phyloP scores from a whole-genome alignment of 2,797 vertebrate species.

The Pangasius mekongensis region DNA sequence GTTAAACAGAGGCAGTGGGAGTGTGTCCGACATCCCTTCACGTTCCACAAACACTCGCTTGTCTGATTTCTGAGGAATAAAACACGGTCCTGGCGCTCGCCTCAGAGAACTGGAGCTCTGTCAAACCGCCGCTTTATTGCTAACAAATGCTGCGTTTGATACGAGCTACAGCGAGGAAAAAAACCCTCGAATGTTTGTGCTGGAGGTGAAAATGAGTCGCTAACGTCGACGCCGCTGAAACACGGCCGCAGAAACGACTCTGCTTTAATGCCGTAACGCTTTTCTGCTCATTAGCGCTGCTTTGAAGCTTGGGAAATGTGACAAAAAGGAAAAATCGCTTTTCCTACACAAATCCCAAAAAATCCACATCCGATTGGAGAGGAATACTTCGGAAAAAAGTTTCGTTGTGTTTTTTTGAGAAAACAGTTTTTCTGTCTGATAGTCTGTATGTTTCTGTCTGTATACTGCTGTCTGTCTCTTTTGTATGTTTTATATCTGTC shows the following conservation, averaged over 20 bases:
- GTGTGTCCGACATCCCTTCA: constrained; percentile 66
- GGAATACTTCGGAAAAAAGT: constrained; percentile 14
- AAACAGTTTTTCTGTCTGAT: not conserved
- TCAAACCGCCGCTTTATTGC: constrained; percentile 79
- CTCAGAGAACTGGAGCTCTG: constrained; percentile 70
- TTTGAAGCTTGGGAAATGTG: constrained; percentile 76
- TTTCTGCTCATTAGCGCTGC: constrained; percentile 75
- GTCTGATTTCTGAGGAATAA: constrained; percentile 70
- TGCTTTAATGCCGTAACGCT: constrained; percentile 62
- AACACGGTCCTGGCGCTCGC: constrained; percentile 63
- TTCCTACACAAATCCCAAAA: constrained; percentile 58
- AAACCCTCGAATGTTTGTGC: constrained; percentile 74
- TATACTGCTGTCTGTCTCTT: not conserved
- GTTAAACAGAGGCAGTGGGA: constrained; percentile 62
- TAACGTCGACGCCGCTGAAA: constrained; percentile 64
- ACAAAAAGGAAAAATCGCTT: constrained; percentile 63
- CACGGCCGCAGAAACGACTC: constrained; percentile 40
- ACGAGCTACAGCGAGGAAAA: constrained; percentile 59
- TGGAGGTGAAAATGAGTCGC: constrained; percentile 80
- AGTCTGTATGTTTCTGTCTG: not conserved
- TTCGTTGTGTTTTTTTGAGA: not conserved
- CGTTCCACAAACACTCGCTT: constrained; percentile 52
- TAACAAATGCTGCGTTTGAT: constrained; percentile 81
- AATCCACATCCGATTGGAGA: constrained; percentile 72
- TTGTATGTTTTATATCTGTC: not conserved